A percentile compares a stretch with the other conserved stretches of the same genome.
These are phyloP conservation scores for Coelopa pilipes DNA, from an alignment of 2,888 invertebrate genomes.

Conservation along the genomic window DNA sequence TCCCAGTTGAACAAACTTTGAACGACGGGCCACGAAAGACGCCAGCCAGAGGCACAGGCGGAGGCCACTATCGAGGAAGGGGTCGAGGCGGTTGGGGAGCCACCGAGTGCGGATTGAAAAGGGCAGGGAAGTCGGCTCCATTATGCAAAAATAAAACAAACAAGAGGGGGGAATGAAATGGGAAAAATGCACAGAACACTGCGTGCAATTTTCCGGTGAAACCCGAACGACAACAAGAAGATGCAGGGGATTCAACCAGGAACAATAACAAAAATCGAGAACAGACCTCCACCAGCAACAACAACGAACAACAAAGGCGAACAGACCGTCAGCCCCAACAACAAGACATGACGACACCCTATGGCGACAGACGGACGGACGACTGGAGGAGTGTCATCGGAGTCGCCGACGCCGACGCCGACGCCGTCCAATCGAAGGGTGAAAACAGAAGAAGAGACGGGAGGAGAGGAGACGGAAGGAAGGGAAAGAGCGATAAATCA, in stretches of 20 bases:
- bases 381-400: too few species aligned
- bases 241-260: too few species aligned
- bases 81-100: neutral
- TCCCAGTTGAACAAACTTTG: slow-evolving; percentile 31
- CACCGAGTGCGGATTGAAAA: slow-evolving; percentile 10
- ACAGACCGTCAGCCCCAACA: too few species aligned
- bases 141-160: slow-evolving; percentile 27
- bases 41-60: neutral
- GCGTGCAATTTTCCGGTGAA: slow-evolving; percentile 27
- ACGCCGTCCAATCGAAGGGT: neutral
- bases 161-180: neutral
- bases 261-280: too few species aligned
- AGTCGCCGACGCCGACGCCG: too few species aligned
- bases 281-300: too few species aligned
- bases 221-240: slow-evolving; percentile 3
- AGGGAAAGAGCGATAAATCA: slow-evolving; percentile 24
- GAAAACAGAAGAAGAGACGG: too few species aligned
- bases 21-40: slow-evolving; percentile 4
- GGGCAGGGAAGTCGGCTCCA: neutral
- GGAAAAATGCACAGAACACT: slow-evolving; percentile 11
- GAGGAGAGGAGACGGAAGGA: too few species aligned
- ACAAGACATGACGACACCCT: slow-evolving; percentile 1
- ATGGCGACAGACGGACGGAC: neutral
- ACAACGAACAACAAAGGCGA: too few species aligned
- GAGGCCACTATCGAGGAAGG: neutral